phyloP scores from a whole-genome alignment of 2,888 invertebrate genomes.

The Venusia cambrica region DNA sequence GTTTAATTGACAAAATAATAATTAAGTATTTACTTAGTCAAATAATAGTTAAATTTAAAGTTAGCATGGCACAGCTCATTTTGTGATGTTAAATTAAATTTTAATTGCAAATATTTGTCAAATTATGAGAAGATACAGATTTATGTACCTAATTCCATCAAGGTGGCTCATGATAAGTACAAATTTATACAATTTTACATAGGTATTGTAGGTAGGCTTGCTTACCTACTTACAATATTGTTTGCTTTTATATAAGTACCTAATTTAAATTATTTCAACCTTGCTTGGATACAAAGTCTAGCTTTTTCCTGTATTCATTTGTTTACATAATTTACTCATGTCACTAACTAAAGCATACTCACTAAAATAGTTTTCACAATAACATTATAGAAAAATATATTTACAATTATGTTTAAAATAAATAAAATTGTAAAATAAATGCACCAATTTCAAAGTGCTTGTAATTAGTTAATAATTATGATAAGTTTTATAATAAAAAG shows the following conservation, averaged over 20 bases:
- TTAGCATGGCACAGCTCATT: slow-evolving; percentile 18
- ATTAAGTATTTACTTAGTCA: slow-evolving; percentile 5
- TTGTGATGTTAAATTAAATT: slow-evolving; percentile 13
- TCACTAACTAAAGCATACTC: slow-evolving; percentile 22
- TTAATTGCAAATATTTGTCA: slow-evolving; percentile 5
- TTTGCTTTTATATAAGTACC: slow-evolving; percentile 9
- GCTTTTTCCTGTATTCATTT: slow-evolving; percentile 21
- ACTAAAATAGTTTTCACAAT: slow-evolving; percentile 25
- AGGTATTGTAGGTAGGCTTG: too few relatives aligned
- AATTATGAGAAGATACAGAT: too few relatives aligned
- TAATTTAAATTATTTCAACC: slow-evolving; percentile 10
- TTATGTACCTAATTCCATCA: too few relatives aligned
- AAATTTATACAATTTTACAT: too few relatives aligned
- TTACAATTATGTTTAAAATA: slow-evolving; percentile 24
- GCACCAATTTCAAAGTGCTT: slow-evolving; percentile 23
- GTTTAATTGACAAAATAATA: slow-evolving; percentile 11
- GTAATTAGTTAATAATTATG: slow-evolving; percentile 12
- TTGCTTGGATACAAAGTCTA: slow-evolving; percentile 15
- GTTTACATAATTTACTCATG: slow-evolving; percentile 20
- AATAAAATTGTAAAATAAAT: slow-evolving; percentile 30
- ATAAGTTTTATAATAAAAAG: too few relatives aligned
- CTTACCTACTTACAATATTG: too few relatives aligned
- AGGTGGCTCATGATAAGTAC: too few relatives aligned
- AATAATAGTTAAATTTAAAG: slow-evolving; percentile 9
- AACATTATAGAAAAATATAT: slow-evolving; percentile 31